These are phyloP conservation scores for Rhipidura dahli DNA, from an alignment of 2,113 vertebrate genomes.

Conservation along the genomic window DNA sequence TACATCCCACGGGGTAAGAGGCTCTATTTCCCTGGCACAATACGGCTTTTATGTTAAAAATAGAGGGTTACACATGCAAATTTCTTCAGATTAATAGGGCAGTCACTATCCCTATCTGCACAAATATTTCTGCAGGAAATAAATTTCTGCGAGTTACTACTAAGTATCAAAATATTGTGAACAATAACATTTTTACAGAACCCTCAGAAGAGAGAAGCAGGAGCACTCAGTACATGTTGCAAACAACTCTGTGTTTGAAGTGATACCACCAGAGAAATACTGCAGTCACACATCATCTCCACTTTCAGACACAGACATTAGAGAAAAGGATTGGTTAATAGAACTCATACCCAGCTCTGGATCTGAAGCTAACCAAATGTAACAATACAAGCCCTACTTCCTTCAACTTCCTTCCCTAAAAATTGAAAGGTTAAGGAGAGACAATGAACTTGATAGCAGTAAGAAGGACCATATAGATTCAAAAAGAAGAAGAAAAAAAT, in stretches of 20 bases:
- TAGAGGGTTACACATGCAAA: fast-evolving
- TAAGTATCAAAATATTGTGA: not conserved
- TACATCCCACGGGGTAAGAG: not conserved
- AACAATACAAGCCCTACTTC: not conserved
- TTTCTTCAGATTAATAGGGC: not conserved
- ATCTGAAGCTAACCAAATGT: not conserved
- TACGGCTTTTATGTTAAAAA: not conserved
- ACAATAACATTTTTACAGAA: not conserved
- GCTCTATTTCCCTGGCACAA: not conserved
- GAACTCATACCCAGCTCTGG: not conserved
- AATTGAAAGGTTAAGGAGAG: not conserved
- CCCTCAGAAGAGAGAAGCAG: not conserved
- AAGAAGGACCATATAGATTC: not conserved
- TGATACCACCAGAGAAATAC: not conserved
- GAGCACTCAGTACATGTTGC: not conserved
- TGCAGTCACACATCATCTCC: not conserved
- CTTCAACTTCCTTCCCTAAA: not conserved
- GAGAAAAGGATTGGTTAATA: not conserved
- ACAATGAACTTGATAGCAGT: not conserved
- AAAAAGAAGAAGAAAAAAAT: not conserved
- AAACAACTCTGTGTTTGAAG: not conserved
- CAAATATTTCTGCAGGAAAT: not conserved
- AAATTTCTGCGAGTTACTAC: not conserved
- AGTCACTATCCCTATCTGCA: not conserved
- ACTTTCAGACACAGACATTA: not conserved